A percentile compares a stretch with the other conserved stretches of the same genome.
These are phyloP conservation scores for Asteroscopus sphinx DNA, from an alignment of 2,888 invertebrate genomes.

Conservation along the genomic window DNA sequence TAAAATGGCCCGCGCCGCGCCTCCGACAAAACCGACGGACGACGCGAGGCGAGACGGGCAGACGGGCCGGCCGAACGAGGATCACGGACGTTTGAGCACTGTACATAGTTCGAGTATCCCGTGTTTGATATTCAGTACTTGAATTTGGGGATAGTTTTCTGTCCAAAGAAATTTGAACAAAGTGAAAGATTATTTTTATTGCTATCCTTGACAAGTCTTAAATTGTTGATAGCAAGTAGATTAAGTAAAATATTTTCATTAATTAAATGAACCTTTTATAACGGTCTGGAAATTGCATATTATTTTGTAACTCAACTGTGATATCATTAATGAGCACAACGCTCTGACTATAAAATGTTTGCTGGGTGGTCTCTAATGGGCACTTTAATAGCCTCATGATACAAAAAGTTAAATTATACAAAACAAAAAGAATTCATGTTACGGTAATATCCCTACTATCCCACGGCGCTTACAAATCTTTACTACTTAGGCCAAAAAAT, in stretches of 20 bases:
- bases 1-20: conserved; percentile 46
- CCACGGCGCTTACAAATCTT: conserved; percentile 11
- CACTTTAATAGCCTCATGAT: neutral
- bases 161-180: no score
- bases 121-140: neutral
- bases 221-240: no score
- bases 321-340: neutral
- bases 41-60: no score
- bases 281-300: neutral
- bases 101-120: conserved; percentile 22
- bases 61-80: conserved; percentile 22
- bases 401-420: conserved; percentile 5
- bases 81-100: conserved; percentile 31
- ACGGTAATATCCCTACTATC: neutral
- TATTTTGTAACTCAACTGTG: no score
- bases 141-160: neutral
- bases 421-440: neutral
- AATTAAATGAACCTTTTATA: no score
- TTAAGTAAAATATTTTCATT: no score
- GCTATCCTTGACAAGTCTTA: no score
- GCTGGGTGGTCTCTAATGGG: conserved; percentile 21
- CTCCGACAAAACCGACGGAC: conserved; percentile 9
- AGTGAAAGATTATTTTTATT: no score
- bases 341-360: conserved; percentile 1
- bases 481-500: conserved; percentile 27